phyloP scores from a whole-genome alignment of 37 sponge, comb jelly and placozoan species.

The Ianthella basta region DNA sequence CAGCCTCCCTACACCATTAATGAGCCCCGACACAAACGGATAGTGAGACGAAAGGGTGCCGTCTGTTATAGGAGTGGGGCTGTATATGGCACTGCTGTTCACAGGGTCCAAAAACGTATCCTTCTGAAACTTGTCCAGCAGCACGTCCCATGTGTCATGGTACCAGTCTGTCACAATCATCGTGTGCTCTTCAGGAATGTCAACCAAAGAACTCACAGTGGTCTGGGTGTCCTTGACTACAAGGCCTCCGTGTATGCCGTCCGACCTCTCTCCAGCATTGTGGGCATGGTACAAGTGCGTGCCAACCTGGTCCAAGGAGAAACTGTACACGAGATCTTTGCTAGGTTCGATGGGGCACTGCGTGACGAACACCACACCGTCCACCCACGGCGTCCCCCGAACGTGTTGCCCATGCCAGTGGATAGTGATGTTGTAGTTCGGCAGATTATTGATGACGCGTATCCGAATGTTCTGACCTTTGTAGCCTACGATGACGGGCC shows the following conservation, averaged over 20 bases:
- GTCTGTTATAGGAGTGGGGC: slow-evolving; percentile 32
- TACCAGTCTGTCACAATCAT: slow-evolving; percentile 61
- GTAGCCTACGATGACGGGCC: slow-evolving; percentile 9
- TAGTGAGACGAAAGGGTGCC: slow-evolving; percentile 13
- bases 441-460: slow-evolving; percentile 58
- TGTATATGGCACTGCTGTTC: background rate
- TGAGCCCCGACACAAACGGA: slow-evolving; percentile 64
- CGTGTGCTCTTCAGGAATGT: slow-evolving; percentile 61
- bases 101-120: slow-evolving; percentile 21
- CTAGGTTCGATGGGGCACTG: slow-evolving; percentile 82
- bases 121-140: slow-evolving; percentile 5
- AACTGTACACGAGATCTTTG: slow-evolving; percentile 34
- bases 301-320: slow-evolving; percentile 57
- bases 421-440: slow-evolving; percentile 42
- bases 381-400: slow-evolving; percentile 71
- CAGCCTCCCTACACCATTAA: slow-evolving; percentile 71
- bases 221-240: slow-evolving; percentile 50
- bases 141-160: slow-evolving; percentile 7
- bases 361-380: slow-evolving; percentile 63
- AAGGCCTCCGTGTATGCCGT: slow-evolving; percentile 68
- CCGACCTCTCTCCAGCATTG: slow-evolving; percentile 53
- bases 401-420: slow-evolving; percentile 90
- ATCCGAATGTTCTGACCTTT: slow-evolving; percentile 44
- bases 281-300: slow-evolving; percentile 90
- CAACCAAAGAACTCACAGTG: slow-evolving; percentile 21